Percentiles rank a stretch among this genome's conserved stretches.
Evolutionary conservation across 1,140 invertebrate species (phyloP).

Genomic region (Cherax destructor): DNA sequence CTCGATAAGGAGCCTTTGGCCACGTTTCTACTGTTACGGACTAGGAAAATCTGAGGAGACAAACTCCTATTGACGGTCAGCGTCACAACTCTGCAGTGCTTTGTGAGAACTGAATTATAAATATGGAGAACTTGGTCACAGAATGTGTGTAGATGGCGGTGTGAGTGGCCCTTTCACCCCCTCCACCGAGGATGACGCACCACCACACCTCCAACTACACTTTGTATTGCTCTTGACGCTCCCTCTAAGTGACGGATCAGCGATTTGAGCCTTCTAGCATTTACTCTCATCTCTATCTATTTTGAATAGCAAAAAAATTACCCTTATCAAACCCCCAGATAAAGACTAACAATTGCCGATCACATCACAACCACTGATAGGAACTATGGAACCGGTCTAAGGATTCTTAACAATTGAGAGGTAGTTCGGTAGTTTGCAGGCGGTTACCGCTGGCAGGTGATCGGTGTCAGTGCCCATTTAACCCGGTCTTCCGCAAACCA

Average conservation of each 20-base stretch:
- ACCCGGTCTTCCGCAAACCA: conserved; percentile 46
- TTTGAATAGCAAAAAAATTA: conserved; percentile 12
- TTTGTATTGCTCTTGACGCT: conserved; percentile 10
- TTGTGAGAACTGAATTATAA: neutral
- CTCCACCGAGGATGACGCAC: neutral
- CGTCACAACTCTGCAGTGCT: neutral
- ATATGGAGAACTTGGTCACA: conserved; percentile 9
- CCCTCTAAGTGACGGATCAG: conserved; percentile 21
- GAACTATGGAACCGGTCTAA: conserved; percentile 64
- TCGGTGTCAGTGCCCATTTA: conserved; percentile 9
- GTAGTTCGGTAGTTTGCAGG: conserved; percentile 46
- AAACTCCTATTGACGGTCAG: neutral
- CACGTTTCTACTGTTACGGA: neutral
- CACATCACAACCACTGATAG: conserved; percentile 53
- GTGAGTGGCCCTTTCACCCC: neutral
- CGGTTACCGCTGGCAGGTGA: conserved; percentile 19
- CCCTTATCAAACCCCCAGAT: conserved; percentile 18
- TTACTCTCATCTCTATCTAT: conserved; percentile 34
- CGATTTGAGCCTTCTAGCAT: conserved; percentile 17
- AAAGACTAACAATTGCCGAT: conserved; percentile 29
- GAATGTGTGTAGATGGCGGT: neutral
- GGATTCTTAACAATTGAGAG: conserved; percentile 62
- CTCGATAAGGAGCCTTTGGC: neutral
- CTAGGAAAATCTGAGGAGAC: neutral
- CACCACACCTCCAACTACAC: neutral